Percentiles rank a stretch among this genome's conserved stretches.
These are phyloP conservation scores for Drosophila mulleri DNA, from an alignment of 2,888 invertebrate species.

Conservation along the genomic window DNA sequence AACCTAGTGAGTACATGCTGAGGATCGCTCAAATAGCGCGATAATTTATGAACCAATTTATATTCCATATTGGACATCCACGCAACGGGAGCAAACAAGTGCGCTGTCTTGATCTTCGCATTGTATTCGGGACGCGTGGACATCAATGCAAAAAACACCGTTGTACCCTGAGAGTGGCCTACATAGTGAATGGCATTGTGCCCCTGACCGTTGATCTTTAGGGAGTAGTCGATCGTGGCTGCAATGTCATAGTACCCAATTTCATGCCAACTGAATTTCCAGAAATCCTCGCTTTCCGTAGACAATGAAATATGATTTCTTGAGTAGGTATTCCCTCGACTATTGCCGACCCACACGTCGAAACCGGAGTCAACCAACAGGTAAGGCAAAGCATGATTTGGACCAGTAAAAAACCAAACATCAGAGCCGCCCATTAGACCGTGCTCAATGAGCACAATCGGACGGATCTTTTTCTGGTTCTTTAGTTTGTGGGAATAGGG, in stretches of 20 bases:
- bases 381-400: slow-evolving; percentile 68
- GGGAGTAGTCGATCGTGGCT: slow-evolving; percentile 71
- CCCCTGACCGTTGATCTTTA: slow-evolving; percentile 60
- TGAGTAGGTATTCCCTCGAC: slow-evolving; percentile 74
- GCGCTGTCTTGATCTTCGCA: slow-evolving; percentile 75
- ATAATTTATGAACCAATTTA: slow-evolving; percentile 82
- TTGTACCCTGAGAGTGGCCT: slow-evolving; percentile 82
- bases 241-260: slow-evolving; percentile 88
- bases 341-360: slow-evolving; percentile 83
- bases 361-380: slow-evolving; percentile 79
- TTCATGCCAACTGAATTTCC: slow-evolving; percentile 91
- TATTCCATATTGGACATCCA: slow-evolving; percentile 86
- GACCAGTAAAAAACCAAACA: slow-evolving; percentile 73
- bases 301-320: slow-evolving; percentile 46
- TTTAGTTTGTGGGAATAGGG: slow-evolving; percentile 68
- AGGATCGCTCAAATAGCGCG: slow-evolving; percentile 76
- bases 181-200: slow-evolving; percentile 77
- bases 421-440: slow-evolving; percentile 77
- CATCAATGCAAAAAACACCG: slow-evolving; percentile 72
- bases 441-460: slow-evolving; percentile 86
- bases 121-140: slow-evolving; percentile 77
- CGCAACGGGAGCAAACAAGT: slow-evolving; percentile 79
- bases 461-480: slow-evolving; percentile 57
- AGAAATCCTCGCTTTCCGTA: slow-evolving; percentile 51
- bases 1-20: slow-evolving; percentile 46